Conservation (phyloP, 2,888 invertebrate species). For the Apeira syringaria region DNA sequence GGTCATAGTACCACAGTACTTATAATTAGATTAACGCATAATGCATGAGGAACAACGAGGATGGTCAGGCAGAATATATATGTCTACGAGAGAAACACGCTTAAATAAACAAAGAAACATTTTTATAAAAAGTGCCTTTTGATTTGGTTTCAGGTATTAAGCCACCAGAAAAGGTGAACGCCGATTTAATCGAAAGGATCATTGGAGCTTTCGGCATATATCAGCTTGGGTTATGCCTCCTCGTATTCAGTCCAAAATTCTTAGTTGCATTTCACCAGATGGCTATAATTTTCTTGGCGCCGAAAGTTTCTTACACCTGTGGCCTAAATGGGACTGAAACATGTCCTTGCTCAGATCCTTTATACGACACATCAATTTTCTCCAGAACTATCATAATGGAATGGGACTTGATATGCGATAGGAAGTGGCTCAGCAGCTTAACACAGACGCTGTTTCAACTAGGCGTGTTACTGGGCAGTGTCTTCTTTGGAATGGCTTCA, state of each 20-base stretch:
- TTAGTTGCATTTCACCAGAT: constrained; percentile 61
- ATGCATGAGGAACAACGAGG: too few species aligned
- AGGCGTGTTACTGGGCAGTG: constrained; percentile 89
- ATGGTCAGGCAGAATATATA: too few species aligned
- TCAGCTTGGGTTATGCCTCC: constrained; percentile 50
- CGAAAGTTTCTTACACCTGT: constrained; percentile 46
- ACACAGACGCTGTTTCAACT: constrained; percentile 90
- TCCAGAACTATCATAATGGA: constrained; percentile 88
- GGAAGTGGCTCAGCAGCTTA: constrained; percentile 85
- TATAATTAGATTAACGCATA: too few species aligned
- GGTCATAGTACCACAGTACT: too few species aligned
- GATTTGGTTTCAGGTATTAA: constrained; percentile 31
- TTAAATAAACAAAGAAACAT: too few species aligned
- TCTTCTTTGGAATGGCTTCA: constrained; percentile 88
- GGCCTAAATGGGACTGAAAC: constrained; percentile 41
- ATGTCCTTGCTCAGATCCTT: constrained; percentile 83
- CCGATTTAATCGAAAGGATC: constrained; percentile 63
- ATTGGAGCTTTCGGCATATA: constrained; percentile 77
- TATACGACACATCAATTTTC: constrained; percentile 86
- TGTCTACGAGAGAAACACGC: too few species aligned
- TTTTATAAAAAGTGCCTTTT: too few species aligned
- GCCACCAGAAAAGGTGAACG: constrained; percentile 27
- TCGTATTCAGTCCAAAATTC: constrained; percentile 51
- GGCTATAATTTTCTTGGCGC: constrained; percentile 59
- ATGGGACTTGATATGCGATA: constrained; percentile 90